Evolutionary conservation across 2,113 vertebrate genomes (phyloP).

Genomic region (Gila orcuttii): DNA sequence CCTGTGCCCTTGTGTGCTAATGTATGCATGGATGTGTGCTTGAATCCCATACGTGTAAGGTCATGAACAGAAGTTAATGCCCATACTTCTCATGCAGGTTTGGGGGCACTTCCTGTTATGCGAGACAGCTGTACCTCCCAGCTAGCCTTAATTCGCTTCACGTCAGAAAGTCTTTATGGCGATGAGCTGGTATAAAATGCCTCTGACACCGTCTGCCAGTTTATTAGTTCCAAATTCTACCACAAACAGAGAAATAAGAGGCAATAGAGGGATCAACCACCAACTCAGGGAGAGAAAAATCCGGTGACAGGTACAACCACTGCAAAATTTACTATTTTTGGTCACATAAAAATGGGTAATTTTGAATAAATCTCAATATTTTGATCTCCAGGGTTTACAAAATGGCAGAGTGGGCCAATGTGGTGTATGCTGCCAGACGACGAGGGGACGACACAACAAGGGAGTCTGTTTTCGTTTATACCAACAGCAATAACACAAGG

Average conservation of each 20-base stretch:
- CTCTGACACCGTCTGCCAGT: neutral
- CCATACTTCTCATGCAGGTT: neutral
- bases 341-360: neutral
- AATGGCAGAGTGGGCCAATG: conserved; percentile 66
- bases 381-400: neutral
- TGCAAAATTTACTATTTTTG: neutral
- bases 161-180: neutral
- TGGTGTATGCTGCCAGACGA: conserved; percentile 59
- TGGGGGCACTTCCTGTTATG: neutral
- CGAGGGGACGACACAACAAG: conserved; percentile 68
- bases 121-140: neutral
- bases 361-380: neutral
- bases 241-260: neutral
- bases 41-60: neutral
- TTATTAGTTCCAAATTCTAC: neutral
- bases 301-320: neutral
- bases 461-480: conserved; percentile 67
- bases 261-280: neutral
- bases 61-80: neutral
- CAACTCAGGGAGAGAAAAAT: neutral
- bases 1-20: neutral
- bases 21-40: neutral
- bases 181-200: conserved; percentile 37
- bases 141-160: conserved; percentile 1
- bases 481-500: conserved; percentile 72